A percentile compares a stretch with the other conserved stretches of the same genome.
Conservation (phyloP, 2,888 invertebrate species). For the Watsonalla cultraria region DNA sequence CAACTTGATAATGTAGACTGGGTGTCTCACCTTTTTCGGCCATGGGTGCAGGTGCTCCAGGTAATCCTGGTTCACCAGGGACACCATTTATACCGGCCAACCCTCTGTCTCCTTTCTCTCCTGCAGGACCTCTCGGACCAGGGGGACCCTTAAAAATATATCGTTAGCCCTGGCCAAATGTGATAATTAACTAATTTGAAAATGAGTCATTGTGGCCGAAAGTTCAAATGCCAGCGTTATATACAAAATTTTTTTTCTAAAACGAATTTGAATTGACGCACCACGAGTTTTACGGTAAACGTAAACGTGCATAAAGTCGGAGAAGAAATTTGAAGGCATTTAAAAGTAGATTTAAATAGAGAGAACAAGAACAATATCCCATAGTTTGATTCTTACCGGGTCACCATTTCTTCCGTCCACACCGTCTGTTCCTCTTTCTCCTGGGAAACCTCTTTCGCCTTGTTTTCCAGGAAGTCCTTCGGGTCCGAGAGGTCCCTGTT, state of each 20-base stretch:
- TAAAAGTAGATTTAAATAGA: no score
- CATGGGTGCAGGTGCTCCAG: constrained; percentile 85
- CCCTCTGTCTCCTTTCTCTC: constrained; percentile 56
- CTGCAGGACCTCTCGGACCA: constrained; percentile 29
- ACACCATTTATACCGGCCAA: constrained; percentile 69
- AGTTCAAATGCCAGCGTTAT: no score
- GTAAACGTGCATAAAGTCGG: no score
- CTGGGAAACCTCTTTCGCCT: constrained; percentile 80
- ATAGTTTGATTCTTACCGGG: constrained; percentile 73
- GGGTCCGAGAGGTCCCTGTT: constrained; percentile 41
- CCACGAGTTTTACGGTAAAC: no score
- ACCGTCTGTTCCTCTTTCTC: constrained; percentile 76
- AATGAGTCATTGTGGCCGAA: no score
- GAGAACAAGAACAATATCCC: no score
- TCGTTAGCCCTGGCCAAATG: no score
- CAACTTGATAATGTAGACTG: no score
- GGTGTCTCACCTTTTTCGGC: constrained; percentile 77
- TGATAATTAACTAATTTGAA: no score
- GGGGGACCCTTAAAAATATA: constrained; percentile 29
- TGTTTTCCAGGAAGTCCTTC: constrained; percentile 76
- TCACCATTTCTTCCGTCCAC: constrained; percentile 74
- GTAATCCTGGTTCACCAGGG: constrained; percentile 82
- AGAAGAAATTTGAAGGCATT: no score
- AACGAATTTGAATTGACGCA: no score
- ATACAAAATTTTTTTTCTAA: no score